These are phyloP conservation scores for Sebastes schlegelii DNA, from an alignment of 2,113 vertebrate genomes.

Conservation along the genomic window DNA sequence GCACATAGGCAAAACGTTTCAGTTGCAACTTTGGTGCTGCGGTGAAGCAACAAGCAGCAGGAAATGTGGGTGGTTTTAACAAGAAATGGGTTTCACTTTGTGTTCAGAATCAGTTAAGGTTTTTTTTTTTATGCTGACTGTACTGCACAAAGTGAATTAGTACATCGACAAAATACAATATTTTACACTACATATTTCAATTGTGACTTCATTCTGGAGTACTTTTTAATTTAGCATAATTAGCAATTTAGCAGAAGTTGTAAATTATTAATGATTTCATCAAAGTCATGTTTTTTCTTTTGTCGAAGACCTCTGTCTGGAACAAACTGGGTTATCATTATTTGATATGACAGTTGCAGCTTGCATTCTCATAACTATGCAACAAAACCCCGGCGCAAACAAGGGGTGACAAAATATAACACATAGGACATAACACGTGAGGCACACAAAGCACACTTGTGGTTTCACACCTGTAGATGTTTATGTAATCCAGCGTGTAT, in stretches of 20 bases:
- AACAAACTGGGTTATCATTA: not conserved
- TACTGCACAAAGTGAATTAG: slow-evolving; percentile 39
- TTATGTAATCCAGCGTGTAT: slow-evolving; percentile 25
- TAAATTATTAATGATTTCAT: not conserved
- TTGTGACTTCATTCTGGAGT: not conserved
- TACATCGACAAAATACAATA: slow-evolving; percentile 17
- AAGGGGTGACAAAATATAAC: not conserved
- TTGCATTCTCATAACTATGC: not conserved
- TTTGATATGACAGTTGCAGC: not conserved
- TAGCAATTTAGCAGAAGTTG: no score
- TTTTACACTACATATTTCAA: not conserved
- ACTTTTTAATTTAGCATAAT: not conserved
- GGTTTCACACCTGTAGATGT: slow-evolving; percentile 69
- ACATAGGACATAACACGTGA: not conserved
- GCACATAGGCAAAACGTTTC: slow-evolving; percentile 63
- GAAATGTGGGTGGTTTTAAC: slow-evolving; percentile 92
- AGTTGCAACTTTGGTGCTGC: slow-evolving; percentile 77
- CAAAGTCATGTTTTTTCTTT: not conserved
- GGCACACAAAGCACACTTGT: slow-evolving; percentile 38
- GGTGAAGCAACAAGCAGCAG: slow-evolving; percentile 83
- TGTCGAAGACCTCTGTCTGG: not conserved
- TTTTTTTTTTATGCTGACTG: slow-evolving; percentile 73
- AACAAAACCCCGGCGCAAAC: not conserved
- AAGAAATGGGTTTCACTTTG: slow-evolving; percentile 84
- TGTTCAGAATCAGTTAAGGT: slow-evolving; percentile 75